phyloP scores from a whole-genome alignment of 2,113 vertebrate genomes.

The Oreocharis arfaki region DNA sequence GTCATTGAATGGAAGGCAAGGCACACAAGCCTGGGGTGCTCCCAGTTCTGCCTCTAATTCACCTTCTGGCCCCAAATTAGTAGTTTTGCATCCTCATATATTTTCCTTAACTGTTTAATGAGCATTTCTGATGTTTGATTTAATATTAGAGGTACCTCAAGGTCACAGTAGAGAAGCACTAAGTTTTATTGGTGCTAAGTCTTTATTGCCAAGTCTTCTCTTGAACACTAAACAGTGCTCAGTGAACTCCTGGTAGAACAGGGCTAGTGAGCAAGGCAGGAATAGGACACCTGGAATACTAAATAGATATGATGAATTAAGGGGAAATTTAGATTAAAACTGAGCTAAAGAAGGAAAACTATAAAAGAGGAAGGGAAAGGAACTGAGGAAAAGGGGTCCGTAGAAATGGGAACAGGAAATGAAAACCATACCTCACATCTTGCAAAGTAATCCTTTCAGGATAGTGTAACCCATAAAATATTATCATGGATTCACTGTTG shows the following conservation, averaged over 20 bases:
- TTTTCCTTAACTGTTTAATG: not conserved
- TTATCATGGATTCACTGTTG: not conserved
- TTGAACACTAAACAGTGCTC: not conserved
- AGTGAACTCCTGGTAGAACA: not conserved
- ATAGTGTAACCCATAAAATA: not conserved
- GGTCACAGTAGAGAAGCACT: not conserved
- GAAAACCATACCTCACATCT: not conserved
- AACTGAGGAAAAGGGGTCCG: not conserved
- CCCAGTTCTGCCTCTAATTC: not conserved
- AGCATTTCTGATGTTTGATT: not conserved
- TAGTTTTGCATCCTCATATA: not conserved
- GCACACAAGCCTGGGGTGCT: not conserved
- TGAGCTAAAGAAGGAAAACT: not conserved
- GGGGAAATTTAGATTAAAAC: not conserved
- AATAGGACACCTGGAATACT: not conserved
- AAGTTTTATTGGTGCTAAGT: not conserved
- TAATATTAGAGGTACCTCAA: not conserved
- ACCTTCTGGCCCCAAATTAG: not conserved
- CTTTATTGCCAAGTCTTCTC: not conserved
- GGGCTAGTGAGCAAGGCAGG: not conserved
- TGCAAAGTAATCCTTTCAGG: not conserved
- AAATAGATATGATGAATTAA: not conserved
- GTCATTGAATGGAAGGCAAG: not conserved
- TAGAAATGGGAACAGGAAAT: not conserved
- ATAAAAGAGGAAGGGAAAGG: not conserved